Percentiles rank a stretch among this genome's conserved stretches.
These are phyloP conservation scores for Empidonax traillii DNA, from an alignment of 2,113 vertebrate genomes.

Conservation along the genomic window DNA sequence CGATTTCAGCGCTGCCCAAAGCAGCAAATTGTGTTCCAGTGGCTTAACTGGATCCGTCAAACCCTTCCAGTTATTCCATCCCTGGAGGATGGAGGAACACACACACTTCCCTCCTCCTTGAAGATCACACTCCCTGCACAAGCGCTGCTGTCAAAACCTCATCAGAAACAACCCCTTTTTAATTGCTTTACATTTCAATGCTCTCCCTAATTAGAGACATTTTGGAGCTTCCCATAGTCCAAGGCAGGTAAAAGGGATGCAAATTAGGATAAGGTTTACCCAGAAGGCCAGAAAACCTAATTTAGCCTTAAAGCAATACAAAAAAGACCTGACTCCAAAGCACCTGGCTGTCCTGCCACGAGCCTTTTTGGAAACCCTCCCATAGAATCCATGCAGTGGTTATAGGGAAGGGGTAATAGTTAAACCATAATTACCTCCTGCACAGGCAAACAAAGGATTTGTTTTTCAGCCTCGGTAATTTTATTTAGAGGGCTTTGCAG, in stretches of 20 bases:
- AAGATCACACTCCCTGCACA: rapidly evolving
- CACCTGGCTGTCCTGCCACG: neutral
- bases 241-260: neutral
- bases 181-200: neutral
- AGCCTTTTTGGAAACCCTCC: neutral
- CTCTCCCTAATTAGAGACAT: neutral
- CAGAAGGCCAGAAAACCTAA: neutral
- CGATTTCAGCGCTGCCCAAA: neutral
- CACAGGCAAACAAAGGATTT: neutral
- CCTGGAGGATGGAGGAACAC: rapidly evolving
- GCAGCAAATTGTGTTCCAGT: neutral
- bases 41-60: neutral
- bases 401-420: neutral
- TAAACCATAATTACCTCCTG: neutral
- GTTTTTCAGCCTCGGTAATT: neutral
- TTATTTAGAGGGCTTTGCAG: neutral
- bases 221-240: neutral
- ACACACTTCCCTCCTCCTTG: neutral
- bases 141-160: neutral
- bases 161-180: neutral
- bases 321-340: neutral
- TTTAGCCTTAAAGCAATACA: neutral
- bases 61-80: neutral
- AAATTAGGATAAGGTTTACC: neutral
- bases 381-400: neutral